These are phyloP conservation scores for Eupithecia subfuscata DNA, from an alignment of 2,888 invertebrate genomes.

Conservation along the genomic window DNA sequence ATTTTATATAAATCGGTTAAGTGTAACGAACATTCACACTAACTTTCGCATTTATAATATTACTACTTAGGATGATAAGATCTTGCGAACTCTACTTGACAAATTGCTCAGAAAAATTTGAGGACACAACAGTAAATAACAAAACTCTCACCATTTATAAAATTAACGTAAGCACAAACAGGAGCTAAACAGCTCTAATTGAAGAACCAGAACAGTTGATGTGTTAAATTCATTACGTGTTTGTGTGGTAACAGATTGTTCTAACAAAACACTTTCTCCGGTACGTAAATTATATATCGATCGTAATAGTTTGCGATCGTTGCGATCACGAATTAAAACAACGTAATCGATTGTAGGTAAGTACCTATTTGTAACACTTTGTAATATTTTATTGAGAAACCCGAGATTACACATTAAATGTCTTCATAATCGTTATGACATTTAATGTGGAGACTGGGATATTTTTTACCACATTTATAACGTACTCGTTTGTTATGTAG, in stretches of 20 bases:
- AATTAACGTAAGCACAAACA: conserved; percentile 21
- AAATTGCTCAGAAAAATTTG: conserved; percentile 13
- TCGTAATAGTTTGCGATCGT: conserved; percentile 40
- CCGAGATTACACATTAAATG: no score
- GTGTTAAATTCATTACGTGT: conserved; percentile 41
- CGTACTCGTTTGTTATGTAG: not conserved
- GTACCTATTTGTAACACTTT: conserved; percentile 33
- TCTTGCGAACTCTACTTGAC: not conserved
- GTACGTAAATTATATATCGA: conserved; percentile 38
- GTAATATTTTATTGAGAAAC: conserved; percentile 27
- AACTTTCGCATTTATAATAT: no score
- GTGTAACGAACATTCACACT: no score
- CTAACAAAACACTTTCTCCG: conserved; percentile 42
- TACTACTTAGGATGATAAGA: no score
- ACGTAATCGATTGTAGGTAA: conserved; percentile 38
- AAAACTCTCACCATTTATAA: conserved; percentile 26
- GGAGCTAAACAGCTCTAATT: conserved; percentile 25
- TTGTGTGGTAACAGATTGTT: conserved; percentile 41
- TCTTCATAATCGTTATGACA: no score
- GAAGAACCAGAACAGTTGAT: conserved; percentile 27
- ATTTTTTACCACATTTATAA: not conserved
- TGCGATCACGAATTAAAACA: conserved; percentile 35
- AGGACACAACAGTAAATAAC: conserved; percentile 1
- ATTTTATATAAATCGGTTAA: no score
- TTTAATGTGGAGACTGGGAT: not conserved